phyloP scores from a whole-genome alignment of 2,113 vertebrate species.

The Pavo muticus region DNA sequence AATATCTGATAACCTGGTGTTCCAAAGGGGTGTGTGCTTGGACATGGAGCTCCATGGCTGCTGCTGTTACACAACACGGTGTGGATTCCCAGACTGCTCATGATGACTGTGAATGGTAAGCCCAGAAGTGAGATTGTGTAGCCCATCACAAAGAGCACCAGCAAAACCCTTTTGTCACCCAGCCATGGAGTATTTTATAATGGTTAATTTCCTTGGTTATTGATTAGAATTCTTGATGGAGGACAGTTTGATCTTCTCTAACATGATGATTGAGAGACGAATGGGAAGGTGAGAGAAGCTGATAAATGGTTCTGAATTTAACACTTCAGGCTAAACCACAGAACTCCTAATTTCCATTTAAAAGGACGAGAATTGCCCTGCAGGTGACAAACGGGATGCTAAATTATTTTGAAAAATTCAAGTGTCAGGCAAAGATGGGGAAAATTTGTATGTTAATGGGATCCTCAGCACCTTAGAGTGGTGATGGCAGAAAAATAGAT shows the following conservation, averaged over 20 bases:
- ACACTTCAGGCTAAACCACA: constrained; percentile 49
- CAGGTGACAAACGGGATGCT: constrained; percentile 58
- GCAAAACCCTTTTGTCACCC: not conserved
- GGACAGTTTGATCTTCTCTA: not conserved
- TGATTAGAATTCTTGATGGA: not conserved
- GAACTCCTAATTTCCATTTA: constrained; percentile 58
- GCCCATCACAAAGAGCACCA: not conserved
- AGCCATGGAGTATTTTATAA: not conserved
- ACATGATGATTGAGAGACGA: constrained; percentile 17
- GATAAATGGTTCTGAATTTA: constrained; percentile 37
- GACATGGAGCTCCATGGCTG: not conserved
- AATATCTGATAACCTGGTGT: not conserved
- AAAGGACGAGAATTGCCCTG: constrained; percentile 30
- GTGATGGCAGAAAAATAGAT: constrained; percentile 37
- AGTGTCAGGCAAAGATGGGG: constrained; percentile 41
- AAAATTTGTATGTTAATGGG: constrained; percentile 64
- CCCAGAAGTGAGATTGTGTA: not conserved
- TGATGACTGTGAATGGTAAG: not conserved
- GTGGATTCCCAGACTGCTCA: not conserved
- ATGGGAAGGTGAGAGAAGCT: not conserved
- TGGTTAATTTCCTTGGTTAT: not conserved
- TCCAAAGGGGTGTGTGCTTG: not conserved
- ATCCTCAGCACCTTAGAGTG: not conserved
- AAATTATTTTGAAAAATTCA: constrained; percentile 71
- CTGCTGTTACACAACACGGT: not conserved